A percentile compares a stretch with the other conserved stretches of the same genome.
Evolutionary conservation across 2,797 vertebrate species (phyloP).

Genomic region (Poeciliopsis infans): DNA sequence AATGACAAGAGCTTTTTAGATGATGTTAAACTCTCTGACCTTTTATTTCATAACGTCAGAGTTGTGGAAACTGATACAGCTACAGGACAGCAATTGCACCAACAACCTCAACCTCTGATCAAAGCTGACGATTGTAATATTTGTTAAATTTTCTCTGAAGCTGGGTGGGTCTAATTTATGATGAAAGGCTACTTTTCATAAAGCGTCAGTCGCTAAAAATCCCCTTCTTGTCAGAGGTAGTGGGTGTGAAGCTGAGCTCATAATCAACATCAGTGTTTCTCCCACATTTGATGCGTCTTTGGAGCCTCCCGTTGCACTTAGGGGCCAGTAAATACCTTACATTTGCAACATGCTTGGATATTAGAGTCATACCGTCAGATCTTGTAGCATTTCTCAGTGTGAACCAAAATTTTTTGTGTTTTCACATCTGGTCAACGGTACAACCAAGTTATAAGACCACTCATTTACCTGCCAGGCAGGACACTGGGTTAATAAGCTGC

Average conservation of each 20-base stretch:
- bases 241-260: constrained; percentile 9
- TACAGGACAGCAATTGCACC: background rate
- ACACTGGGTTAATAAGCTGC: constrained; percentile 47
- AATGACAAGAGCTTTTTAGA: background rate
- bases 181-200: constrained; percentile 39
- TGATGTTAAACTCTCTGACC: background rate
- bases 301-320: constrained; percentile 20
- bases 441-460: constrained; percentile 56
- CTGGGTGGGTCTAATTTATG: constrained; percentile 50
- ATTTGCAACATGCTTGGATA: background rate
- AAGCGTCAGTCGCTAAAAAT: constrained; percentile 23
- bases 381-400: constrained; percentile 4
- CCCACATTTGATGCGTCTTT: constrained; percentile 21
- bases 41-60: background rate
- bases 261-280: constrained; percentile 23
- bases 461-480: constrained; percentile 45
- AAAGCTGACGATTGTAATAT: background rate
- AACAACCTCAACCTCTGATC: background rate
- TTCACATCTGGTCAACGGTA: constrained; percentile 20
- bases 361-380: constrained; percentile 34
- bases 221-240: constrained; percentile 13
- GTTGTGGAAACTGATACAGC: background rate
- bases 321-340: constrained; percentile 16
- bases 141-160: background rate
- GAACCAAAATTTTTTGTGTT: constrained; percentile 5